These are phyloP conservation scores for Rhagoletis zephyria DNA, from an alignment of 1,140 invertebrate genomes.

Conservation along the genomic window DNA sequence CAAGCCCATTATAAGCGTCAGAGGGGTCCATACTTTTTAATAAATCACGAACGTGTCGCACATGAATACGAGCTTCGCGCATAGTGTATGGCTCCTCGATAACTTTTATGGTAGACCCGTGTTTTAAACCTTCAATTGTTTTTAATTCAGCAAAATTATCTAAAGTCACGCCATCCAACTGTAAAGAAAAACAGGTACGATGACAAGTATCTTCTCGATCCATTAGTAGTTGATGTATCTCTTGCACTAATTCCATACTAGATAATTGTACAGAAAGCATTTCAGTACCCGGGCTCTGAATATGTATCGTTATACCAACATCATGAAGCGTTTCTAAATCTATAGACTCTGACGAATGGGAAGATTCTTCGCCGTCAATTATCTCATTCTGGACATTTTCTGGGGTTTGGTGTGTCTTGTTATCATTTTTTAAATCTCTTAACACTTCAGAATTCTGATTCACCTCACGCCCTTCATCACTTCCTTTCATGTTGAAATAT, in stretches of 20 bases:
- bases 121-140: constrained; percentile 94
- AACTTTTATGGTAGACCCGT: constrained; percentile 93
- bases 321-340: constrained; percentile 92
- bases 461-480: not conserved
- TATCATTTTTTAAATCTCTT: not conserved
- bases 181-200: constrained; percentile 96
- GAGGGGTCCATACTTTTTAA: constrained; percentile 93
- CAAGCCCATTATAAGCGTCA: constrained; percentile 95
- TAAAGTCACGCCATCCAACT: constrained; percentile 92
- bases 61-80: constrained; percentile 96
- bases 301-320: constrained; percentile 93
- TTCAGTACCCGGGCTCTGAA: constrained; percentile 89
- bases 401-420: not conserved
- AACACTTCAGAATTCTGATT: not conserved
- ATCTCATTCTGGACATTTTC: constrained; percentile 17
- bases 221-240: constrained; percentile 98
- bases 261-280: constrained; percentile 95
- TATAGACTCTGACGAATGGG: constrained; percentile 59
- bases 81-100: constrained; percentile 97
- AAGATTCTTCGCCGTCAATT: constrained; percentile 55
- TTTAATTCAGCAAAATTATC: constrained; percentile 99
- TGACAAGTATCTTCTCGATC: constrained; percentile 98
- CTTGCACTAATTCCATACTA: constrained; percentile 97
- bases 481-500: not conserved
- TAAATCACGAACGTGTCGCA: constrained; percentile 95